Conservation (phyloP, 2,888 invertebrate genomes). For the Agrotis segetum region DNA sequence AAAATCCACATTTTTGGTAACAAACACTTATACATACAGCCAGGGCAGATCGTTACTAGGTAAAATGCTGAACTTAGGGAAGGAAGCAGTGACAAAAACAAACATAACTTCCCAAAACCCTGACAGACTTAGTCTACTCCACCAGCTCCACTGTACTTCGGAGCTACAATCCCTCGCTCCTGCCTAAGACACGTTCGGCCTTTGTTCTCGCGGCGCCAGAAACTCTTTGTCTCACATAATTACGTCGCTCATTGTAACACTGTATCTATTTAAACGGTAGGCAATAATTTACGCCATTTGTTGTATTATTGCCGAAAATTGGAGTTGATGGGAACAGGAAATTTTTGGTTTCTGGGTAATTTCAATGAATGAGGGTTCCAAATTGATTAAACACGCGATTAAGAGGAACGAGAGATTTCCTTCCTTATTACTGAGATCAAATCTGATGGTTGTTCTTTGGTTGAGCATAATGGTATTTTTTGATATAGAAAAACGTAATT, state of each 20-base stretch:
- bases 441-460: neutral
- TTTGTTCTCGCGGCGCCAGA: constrained; percentile 51
- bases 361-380: constrained; percentile 2
- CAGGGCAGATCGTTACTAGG: too few species aligned
- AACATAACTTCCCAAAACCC: neutral
- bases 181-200: constrained; percentile 42
- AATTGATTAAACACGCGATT: constrained; percentile 37
- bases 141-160: neutral
- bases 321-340: constrained; percentile 11
- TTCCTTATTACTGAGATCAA: constrained; percentile 11
- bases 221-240: constrained; percentile 63
- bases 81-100: neutral
- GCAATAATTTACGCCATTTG: constrained; percentile 51
- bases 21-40: too few species aligned
- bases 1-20: too few species aligned
- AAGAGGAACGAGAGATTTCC: constrained; percentile 7
- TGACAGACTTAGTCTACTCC: constrained; percentile 12
- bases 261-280: constrained; percentile 44
- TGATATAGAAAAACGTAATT: neutral
- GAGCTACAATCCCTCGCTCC: constrained; percentile 39
- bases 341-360: constrained; percentile 13
- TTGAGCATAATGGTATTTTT: neutral
- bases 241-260: constrained; percentile 57
- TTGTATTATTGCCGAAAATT: constrained; percentile 33
- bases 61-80: neutral